Evolutionary conservation across 2,113 vertebrate species (phyloP).

Genomic region (Anoura caudifer): DNA sequence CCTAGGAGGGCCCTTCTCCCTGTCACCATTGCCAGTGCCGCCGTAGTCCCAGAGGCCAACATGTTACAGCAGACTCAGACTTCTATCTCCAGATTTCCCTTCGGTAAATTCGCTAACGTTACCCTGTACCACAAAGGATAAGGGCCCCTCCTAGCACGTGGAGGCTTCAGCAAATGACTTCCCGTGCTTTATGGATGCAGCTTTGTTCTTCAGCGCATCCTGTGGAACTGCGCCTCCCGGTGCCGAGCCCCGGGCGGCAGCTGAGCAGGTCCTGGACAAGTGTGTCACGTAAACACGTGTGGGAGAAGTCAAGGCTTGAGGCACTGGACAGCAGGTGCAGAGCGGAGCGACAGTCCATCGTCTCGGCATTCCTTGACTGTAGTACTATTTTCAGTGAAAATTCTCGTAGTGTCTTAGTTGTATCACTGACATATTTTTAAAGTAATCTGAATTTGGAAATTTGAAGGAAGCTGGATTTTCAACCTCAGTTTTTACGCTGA

Average conservation of each 20-base stretch:
- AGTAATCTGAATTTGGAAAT: background rate
- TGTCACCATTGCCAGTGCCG: background rate
- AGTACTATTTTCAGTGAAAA: background rate
- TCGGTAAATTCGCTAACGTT: background rate
- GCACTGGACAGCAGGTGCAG: background rate
- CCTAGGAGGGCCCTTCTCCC: no score
- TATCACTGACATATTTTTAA: background rate
- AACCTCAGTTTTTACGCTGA: background rate
- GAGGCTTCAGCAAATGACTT: background rate
- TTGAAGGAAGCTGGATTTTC: background rate
- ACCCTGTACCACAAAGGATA: background rate
- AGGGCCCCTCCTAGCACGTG: background rate
- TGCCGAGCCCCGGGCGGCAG: background rate
- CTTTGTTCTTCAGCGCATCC: background rate
- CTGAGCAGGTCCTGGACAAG: background rate
- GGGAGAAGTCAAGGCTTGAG: background rate
- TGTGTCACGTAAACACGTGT: background rate
- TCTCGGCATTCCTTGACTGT: background rate
- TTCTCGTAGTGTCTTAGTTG: background rate
- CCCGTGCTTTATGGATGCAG: accelerated
- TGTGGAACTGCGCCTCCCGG: background rate
- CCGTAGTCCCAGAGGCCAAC: background rate
- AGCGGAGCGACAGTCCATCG: background rate
- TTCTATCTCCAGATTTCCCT: background rate
- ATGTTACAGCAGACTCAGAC: background rate